A percentile compares a stretch with the other conserved stretches of the same genome.
phyloP scores from a whole-genome alignment of 2,113 vertebrate genomes.

The Cnemophilus loriae region DNA sequence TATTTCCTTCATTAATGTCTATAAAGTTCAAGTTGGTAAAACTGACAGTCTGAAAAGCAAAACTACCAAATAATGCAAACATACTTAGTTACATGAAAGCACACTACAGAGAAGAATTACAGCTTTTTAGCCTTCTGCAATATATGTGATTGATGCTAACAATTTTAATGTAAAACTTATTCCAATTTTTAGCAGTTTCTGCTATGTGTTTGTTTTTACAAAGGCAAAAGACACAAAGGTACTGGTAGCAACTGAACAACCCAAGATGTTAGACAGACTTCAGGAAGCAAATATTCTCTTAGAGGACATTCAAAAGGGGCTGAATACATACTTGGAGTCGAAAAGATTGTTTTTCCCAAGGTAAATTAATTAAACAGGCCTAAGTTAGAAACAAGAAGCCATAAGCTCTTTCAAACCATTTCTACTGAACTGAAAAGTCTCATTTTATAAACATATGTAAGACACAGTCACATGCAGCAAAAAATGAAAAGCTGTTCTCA shows the following conservation, averaged over 20 bases:
- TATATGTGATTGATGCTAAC: neutral
- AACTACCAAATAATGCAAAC: neutral
- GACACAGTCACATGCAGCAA: neutral
- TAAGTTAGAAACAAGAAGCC: neutral
- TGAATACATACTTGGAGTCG: slow-evolving; percentile 88
- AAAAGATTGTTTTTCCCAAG: slow-evolving; percentile 84
- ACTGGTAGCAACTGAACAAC: slow-evolving; percentile 79
- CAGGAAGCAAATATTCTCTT: slow-evolving; percentile 82
- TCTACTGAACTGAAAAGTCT: neutral
- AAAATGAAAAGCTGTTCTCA: neutral
- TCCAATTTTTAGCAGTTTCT: neutral
- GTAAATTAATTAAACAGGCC: slow-evolving; percentile 55
- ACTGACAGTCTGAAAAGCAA: neutral
- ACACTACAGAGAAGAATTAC: neutral
- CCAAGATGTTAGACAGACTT: slow-evolving; percentile 82
- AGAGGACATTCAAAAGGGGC: slow-evolving; percentile 83
- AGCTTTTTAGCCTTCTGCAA: neutral
- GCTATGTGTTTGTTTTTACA: neutral
- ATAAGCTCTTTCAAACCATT: neutral
- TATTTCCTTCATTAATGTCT: neutral
- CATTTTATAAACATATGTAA: neutral
- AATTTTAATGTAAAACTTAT: neutral
- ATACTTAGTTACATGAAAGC: neutral
- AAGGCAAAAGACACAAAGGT: slow-evolving; percentile 76
- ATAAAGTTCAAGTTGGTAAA: neutral